Conservation (phyloP, 2,888 invertebrate genomes). For the Perizoma flavofasciatum region DNA sequence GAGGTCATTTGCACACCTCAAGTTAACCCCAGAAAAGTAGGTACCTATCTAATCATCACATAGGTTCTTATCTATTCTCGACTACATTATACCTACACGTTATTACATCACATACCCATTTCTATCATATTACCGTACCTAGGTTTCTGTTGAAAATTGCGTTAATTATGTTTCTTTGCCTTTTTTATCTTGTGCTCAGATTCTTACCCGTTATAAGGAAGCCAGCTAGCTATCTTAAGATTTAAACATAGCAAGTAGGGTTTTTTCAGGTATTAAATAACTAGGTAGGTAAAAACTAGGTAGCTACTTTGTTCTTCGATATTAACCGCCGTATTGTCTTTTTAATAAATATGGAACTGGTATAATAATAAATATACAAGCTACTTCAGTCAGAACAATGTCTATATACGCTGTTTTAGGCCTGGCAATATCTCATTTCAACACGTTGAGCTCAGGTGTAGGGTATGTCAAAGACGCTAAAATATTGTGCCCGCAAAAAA, state of each 20-base stretch:
- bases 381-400: slow-evolving; percentile 8
- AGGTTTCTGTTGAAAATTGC: slow-evolving; percentile 7
- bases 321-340: too few species aligned
- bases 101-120: neutral
- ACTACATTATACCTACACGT: neutral
- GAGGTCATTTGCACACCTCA: slow-evolving; percentile 3
- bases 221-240: too few species aligned
- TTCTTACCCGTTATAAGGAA: too few species aligned
- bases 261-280: too few species aligned
- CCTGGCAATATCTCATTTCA: slow-evolving; percentile 64
- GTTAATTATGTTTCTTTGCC: too few species aligned
- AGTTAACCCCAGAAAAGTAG: slow-evolving; percentile 5
- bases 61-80: slow-evolving; percentile 1
- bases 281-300: too few species aligned
- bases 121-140: slow-evolving; percentile 2
- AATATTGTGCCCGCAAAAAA: slow-evolving; percentile 70
- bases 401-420: slow-evolving; percentile 35
- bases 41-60: neutral
- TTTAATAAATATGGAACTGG: too few species aligned
- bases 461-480: slow-evolving; percentile 57
- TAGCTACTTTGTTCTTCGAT: too few species aligned
- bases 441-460: slow-evolving; percentile 68
- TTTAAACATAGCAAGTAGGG: too few species aligned
- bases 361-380: too few species aligned
- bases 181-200: too few species aligned